Evolutionary conservation across 2,888 invertebrate genomes (phyloP), one percentile per base, ranked within the genome.

Genomic region (Resseliella maxima): DNA sequence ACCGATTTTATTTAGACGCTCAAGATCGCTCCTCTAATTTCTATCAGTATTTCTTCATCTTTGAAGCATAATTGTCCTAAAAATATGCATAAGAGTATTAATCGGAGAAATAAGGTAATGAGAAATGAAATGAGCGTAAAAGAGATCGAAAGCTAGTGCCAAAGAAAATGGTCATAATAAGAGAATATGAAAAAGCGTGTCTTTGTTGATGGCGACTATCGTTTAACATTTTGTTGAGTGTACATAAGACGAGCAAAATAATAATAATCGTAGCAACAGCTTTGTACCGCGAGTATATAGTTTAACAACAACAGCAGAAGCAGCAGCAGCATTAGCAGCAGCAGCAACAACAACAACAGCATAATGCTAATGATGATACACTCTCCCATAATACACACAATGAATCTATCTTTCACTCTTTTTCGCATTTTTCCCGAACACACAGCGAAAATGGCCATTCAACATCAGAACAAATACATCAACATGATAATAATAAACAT

Each of bases 401-500:
- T 1, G 35, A 35, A 72, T 72, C 31, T 35, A 15, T 18, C 27
- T 72, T 72, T 83, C 24, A n/a, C 83, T 83, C 38, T 3, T 50
- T 50, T 36, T 36, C 0, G 2, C 81, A 36, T 18, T 36, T 5
- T 18, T 36, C 15, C 1, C 18, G 5, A 38, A 8, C 24, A 12
- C 5, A 8, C 6, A n/a, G 27, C 35, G 72, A 15, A 12, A 15
- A 59, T 59, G 72, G 72, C 72, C 38, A 83, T 38, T 8, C 38
- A 83, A 38, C 83, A 38, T 38, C 10, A 72, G 72, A 83, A 83
- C 83, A 38, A 83, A 83, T 83, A 83, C 83, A 83, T 83, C 83
- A 83, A 83, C 83, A 83, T 38, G 38, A 83, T 83, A 38, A 83
- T 83, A 83, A 83, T 83, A 31, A 83, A 83, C 83, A 83, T 83